phyloP scores from a whole-genome alignment of 2,113 vertebrate genomes.

The Scortum barcoo region DNA sequence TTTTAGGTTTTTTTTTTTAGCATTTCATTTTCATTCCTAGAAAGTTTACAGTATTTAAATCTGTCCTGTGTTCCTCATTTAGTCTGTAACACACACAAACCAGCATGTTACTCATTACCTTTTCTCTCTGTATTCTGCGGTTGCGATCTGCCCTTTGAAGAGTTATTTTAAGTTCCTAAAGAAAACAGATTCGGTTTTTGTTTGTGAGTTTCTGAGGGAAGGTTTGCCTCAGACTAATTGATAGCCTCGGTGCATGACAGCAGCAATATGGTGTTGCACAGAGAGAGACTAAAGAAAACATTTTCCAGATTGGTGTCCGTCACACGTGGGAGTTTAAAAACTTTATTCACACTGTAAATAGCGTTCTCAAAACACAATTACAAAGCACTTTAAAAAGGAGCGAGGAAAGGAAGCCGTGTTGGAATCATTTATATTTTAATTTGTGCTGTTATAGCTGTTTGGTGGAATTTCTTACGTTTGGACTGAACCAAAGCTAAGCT shows the following conservation, averaged over 20 bases:
- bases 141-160: slow-evolving; percentile 46
- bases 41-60: slow-evolving; percentile 20
- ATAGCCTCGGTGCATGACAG: slow-evolving; percentile 29
- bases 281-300: not conserved
- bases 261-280: slow-evolving; percentile 13
- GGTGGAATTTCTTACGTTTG: too few species aligned
- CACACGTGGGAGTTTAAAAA: slow-evolving; percentile 22
- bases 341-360: not conserved
- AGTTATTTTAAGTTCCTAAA: slow-evolving; percentile 65
- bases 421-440: not conserved
- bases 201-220: slow-evolving; percentile 55
- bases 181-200: slow-evolving; percentile 66
- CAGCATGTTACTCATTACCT: slow-evolving; percentile 45
- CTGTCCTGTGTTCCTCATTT: not conserved
- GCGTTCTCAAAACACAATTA: not conserved
- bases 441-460: too few species aligned
- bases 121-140: slow-evolving; percentile 41
- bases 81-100: not conserved
- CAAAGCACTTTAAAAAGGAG: not conserved
- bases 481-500: too few species aligned
- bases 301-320: slow-evolving; percentile 7
- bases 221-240: slow-evolving; percentile 61
- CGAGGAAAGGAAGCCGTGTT: not conserved
- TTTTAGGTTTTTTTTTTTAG: not conserved
- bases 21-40: slow-evolving; percentile 1